Conservation (phyloP, 2,797 vertebrate genomes). For the Pangasius djambal region DNA sequence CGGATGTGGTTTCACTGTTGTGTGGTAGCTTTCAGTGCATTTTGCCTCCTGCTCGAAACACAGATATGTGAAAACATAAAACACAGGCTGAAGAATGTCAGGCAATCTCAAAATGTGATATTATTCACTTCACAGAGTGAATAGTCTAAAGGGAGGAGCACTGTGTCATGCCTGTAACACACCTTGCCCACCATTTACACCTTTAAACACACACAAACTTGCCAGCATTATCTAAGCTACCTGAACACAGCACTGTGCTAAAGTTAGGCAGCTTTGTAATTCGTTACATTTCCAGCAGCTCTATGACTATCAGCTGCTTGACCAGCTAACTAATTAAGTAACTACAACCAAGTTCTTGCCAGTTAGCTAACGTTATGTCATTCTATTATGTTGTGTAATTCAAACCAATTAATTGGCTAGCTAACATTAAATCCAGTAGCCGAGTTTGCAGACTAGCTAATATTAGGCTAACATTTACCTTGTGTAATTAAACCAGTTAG, state of each 20-base stretch:
- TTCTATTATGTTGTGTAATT: not conserved
- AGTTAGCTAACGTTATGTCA: not conserved
- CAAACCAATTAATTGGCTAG: not conserved
- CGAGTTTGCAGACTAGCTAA: not conserved
- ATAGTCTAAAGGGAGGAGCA: not conserved
- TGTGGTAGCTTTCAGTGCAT: constrained; percentile 50
- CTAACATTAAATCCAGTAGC: not conserved
- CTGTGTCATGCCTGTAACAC: not conserved
- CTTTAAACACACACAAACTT: not conserved
- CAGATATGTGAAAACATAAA: constrained; percentile 31
- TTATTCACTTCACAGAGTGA: not conserved
- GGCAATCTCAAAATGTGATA: not conserved
- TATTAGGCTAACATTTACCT: not conserved
- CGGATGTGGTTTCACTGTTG: constrained; percentile 51
- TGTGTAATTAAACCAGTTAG: not conserved
- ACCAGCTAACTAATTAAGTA: not conserved
- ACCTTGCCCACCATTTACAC: not conserved
- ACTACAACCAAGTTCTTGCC: not conserved
- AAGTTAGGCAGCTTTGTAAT: not conserved
- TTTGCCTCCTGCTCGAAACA: constrained; percentile 64
- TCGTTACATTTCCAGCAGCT: not conserved
- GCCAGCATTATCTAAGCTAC: not conserved
- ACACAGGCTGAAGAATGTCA: constrained; percentile 23
- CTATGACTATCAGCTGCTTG: not conserved
- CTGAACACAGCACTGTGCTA: not conserved